Evolutionary conservation across 1,140 invertebrate genomes (phyloP).

Genomic region (Drosophila jambulina): DNA sequence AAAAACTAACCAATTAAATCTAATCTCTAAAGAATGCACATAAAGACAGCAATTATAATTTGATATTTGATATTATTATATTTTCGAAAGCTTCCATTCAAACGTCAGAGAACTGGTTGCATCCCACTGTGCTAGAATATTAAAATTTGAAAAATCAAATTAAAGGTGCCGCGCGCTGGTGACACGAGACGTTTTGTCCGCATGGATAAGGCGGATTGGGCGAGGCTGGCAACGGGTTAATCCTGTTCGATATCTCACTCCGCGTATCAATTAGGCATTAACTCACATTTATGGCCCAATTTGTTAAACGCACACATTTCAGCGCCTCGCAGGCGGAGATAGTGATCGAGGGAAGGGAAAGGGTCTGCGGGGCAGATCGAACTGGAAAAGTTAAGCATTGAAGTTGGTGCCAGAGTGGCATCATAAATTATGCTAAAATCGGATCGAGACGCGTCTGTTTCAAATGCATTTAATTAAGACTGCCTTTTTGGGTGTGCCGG

Average conservation of each 20-base stretch:
- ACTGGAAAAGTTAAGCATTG: conserved; percentile 57
- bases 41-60: neutral
- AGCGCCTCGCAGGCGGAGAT: conserved; percentile 40
- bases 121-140: conserved; percentile 42
- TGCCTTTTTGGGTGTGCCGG: conserved; percentile 69
- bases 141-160: conserved; percentile 26
- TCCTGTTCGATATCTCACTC: conserved; percentile 64
- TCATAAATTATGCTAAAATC: conserved; percentile 79
- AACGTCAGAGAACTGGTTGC: conserved; percentile 2
- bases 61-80: conserved; percentile 27
- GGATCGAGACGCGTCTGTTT: conserved; percentile 36
- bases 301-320: conserved; percentile 76
- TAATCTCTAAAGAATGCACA: conserved; percentile 5
- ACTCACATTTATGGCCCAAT: conserved; percentile 74
- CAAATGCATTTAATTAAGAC: conserved; percentile 72
- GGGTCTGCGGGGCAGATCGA: conserved; percentile 3
- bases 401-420: conserved; percentile 42
- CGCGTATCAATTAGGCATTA: conserved; percentile 58
- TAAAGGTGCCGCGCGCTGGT: conserved; percentile 45
- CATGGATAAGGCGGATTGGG: conserved; percentile 24
- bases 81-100: neutral
- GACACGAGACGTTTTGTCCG: conserved; percentile 50
- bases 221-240: conserved; percentile 46
- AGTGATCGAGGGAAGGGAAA: conserved; percentile 2
- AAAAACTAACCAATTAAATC: neutral